Conservation (phyloP, 2,888 invertebrate genomes). For the Drosophila eohydei region DNA sequence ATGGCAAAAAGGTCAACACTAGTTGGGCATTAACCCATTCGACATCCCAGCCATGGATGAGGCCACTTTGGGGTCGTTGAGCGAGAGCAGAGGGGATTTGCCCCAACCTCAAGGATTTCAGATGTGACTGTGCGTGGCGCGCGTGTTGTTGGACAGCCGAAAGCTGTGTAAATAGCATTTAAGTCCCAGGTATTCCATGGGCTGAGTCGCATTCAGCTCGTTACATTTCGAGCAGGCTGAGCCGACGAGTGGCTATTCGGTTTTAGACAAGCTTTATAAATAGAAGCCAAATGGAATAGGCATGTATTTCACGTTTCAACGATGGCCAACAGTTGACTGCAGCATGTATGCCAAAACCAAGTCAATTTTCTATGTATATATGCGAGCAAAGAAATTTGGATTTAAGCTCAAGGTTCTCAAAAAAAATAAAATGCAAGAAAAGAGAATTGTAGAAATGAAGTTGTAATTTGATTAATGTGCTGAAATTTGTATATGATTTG, state of each 20-base stretch:
- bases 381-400: too few relatives aligned
- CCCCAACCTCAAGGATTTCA: slow-evolving; percentile 26
- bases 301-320: slow-evolving; percentile 31
- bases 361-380: background rate
- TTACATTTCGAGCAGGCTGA: slow-evolving; percentile 35
- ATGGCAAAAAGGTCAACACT: slow-evolving; percentile 75
- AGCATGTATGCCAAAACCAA: background rate
- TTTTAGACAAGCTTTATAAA: slow-evolving; percentile 42
- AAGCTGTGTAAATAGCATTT: slow-evolving; percentile 78
- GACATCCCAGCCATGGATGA: slow-evolving; percentile 17
- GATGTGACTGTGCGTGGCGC: slow-evolving; percentile 29
- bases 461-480: too few relatives aligned
- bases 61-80: slow-evolving; percentile 40
- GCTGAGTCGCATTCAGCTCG: slow-evolving; percentile 44
- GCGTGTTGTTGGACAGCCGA: slow-evolving; percentile 57
- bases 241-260: slow-evolving; percentile 18
- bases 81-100: slow-evolving; percentile 8
- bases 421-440: background rate
- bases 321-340: slow-evolving; percentile 3
- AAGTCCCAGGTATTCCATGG: slow-evolving; percentile 64
- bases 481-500: too few relatives aligned
- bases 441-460: too few relatives aligned
- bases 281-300: slow-evolving; percentile 57
- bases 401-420: background rate
- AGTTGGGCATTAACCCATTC: slow-evolving; percentile 58